Evolutionary conservation across 2,888 invertebrate species (phyloP), one percentile per base, ranked within the genome.

Genomic region (Cosmia pyralina): DNA sequence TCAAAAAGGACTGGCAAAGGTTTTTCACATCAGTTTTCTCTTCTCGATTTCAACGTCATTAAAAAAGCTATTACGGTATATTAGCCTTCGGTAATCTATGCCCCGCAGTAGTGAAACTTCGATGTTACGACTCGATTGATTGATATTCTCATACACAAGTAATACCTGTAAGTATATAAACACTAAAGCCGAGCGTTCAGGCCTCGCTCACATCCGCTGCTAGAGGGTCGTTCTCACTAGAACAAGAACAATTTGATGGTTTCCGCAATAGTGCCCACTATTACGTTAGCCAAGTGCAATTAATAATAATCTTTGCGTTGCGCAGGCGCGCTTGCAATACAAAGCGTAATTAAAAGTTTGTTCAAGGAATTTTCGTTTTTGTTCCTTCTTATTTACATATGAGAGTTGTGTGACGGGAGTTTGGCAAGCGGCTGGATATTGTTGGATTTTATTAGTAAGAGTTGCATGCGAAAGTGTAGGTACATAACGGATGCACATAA

Each of bases 221-320:
- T 84, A 87, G 93, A 94, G 93, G 94, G 94, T 92, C 94, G 92
- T 94, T 95, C 95, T 93, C 93, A 94, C 93, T 92, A 83, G 88
- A 91, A 92, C 91, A 93, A 92, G 89, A 92, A 92, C 89, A 88
- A 92, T 92, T 93, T 91, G 90, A 88, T 92, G 88, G 90, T 92
- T 94, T 94, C 94, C 93, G 92, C 89, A 89, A 92, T 87, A 91
- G 70, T 84, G 70, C 48, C 69, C 90, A 90, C 78, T 79, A 73
- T 83, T 80, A 90, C 88, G 79, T 85, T 91, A 91, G 92, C 89
- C 88, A 88, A 88, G 86, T 83, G 87, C 85, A 89, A 90, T 90
- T 90, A 89, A 85, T 89, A 89, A 88, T 84, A 85, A 86, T 87
- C 82, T 84, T 83, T 75, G 69, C 84, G 85, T 92, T 92, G 90